Conservation (phyloP, 2,888 invertebrate genomes). For the Stramonita haemastoma region DNA sequence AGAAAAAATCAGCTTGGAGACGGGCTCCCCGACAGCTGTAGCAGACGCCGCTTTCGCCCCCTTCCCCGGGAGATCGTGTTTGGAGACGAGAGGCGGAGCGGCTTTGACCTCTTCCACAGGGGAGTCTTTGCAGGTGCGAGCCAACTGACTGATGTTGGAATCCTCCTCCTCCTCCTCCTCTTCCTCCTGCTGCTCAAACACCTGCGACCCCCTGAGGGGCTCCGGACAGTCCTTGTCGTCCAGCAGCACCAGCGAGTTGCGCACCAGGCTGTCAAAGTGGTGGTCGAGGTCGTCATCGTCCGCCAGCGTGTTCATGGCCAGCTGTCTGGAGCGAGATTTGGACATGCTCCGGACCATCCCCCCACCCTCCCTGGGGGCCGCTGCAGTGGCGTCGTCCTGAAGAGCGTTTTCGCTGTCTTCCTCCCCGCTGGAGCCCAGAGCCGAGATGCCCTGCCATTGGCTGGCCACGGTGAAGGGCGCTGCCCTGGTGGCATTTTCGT, state of each 20-base stretch:
- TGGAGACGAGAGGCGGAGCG: conserved; percentile 21
- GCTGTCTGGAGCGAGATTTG: conserved; percentile 58
- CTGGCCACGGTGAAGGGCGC: conserved; percentile 88
- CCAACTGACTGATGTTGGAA: conserved; percentile 51
- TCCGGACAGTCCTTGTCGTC: conserved; percentile 64
- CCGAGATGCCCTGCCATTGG: conserved; percentile 91
- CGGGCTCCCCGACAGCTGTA: neutral
- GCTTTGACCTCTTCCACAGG: conserved; percentile 31
- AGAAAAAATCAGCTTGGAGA: conserved; percentile 49
- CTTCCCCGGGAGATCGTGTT: conserved; percentile 7
- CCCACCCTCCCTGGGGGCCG: conserved; percentile 59
- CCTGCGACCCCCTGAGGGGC: conserved; percentile 63
- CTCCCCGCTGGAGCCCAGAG: conserved; percentile 96
- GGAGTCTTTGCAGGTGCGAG: conserved; percentile 30
- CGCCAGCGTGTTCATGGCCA: conserved; percentile 63
- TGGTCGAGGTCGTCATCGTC: conserved; percentile 71
- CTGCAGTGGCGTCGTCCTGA: conserved; percentile 62
- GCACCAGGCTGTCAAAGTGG: conserved; percentile 65
- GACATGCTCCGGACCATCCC: conserved; percentile 53
- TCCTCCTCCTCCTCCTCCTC: conserved; percentile 69
- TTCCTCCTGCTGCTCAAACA: conserved; percentile 69
- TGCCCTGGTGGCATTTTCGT: conserved; percentile 76
- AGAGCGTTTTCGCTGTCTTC: conserved; percentile 41
- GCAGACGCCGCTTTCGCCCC: neutral
- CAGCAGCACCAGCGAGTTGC: conserved; percentile 63